Conservation (phyloP, 2,888 invertebrate genomes). For the Atethmia centrago region DNA sequence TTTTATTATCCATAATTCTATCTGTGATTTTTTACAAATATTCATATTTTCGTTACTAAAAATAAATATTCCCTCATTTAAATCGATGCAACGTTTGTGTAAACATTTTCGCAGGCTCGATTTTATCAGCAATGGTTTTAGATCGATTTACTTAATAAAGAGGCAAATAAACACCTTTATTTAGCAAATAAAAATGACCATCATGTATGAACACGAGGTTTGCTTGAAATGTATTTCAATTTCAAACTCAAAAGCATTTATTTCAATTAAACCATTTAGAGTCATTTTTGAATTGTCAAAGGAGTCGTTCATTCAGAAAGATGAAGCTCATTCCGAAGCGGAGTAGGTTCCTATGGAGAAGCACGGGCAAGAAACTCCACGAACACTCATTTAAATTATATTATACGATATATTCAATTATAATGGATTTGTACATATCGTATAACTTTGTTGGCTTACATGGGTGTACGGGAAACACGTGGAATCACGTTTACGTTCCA, state of each 20-base stretch:
- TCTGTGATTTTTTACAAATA: too few relatives aligned
- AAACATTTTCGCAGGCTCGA: background rate
- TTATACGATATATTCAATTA: background rate
- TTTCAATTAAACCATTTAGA: background rate
- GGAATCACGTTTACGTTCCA: background rate
- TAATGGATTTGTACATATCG: background rate
- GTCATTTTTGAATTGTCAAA: background rate
- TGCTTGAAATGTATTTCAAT: background rate
- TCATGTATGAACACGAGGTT: too few relatives aligned
- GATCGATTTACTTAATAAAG: conserved; percentile 2
- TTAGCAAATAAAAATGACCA: background rate
- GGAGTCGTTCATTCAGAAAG: background rate
- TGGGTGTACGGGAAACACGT: background rate
- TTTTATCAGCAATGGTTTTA: background rate
- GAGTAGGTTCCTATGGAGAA: background rate
- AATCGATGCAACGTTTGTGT: background rate
- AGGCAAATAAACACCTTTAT: background rate
- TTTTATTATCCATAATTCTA: too few relatives aligned
- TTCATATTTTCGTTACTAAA: too few relatives aligned
- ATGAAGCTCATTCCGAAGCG: background rate
- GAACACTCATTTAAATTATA: background rate
- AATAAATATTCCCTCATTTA: too few relatives aligned
- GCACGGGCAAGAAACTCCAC: background rate
- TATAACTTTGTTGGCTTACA: background rate
- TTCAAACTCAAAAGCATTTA: background rate